Base-by-base conservation (phyloP, 2,888 invertebrate genomes). In the Xestia rhomboidea region DNA sequence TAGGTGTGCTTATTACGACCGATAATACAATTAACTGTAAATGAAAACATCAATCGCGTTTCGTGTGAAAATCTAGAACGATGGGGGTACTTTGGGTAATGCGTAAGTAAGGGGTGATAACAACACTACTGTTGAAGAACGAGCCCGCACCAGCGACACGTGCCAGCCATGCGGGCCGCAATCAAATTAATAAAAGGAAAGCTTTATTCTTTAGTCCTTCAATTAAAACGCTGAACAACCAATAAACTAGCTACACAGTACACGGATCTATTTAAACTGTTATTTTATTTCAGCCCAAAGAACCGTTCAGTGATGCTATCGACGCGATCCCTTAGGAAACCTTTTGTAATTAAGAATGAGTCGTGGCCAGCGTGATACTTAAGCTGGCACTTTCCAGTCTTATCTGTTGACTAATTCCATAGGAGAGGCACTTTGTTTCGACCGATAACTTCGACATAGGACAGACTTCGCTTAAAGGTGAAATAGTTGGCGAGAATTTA, bases 41-140 rank as follows among this genome's bases (percentile, higher is more conserved):
- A 85, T 54, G 46, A 82, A 76, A 79, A 77, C 72, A 81, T 84
- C 83, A 91, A 91, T 90, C 84, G 86, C 77, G 82, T 89, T 89
- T 88, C 92, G 92, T 94, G 94, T 95, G 95, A 94, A 94, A 94
- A 95, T 95, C 91, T 93, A 94, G 93, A 92, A 89, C 92, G 89
- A 96, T 96, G 92, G 87, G 95, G 95, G 95, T 93, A 93, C 91
- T 92, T 78, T 83, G 86, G 76, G 64, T 84, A 93, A 93, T 91
- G 88, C 87, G 87, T 89, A 71, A 85, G 83, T 83, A 90, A 87
- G 91, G 94, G 94, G 91, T 94, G 95, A 95, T 94, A 94, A 92
- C 90, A 94, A 92, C 90, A 88, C 76, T 77, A 83, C 81, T 76
- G 64, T 79, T 80, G 79, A 67, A 77, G 81, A 89, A 85, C 79